These are phyloP conservation scores for Pangasius sanitwongsei DNA, from an alignment of 2,797 vertebrate species.

Conservation along the genomic window DNA sequence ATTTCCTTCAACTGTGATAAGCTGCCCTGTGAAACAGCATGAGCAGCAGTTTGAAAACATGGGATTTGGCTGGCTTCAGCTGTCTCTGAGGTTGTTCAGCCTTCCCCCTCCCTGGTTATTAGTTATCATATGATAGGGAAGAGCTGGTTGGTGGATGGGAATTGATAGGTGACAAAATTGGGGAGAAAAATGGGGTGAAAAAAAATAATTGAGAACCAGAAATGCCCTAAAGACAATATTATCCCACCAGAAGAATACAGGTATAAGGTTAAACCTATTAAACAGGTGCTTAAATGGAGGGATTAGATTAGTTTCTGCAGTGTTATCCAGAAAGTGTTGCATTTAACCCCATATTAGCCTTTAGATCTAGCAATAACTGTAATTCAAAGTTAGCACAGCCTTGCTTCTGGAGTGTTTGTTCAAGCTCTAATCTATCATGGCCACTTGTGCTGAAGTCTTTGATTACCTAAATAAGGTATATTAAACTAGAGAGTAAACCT, in stretches of 20 bases:
- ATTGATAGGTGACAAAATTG: neutral
- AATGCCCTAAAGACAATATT: constrained; percentile 12
- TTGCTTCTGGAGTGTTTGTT: neutral
- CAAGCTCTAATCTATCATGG: neutral
- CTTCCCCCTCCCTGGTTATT: neutral
- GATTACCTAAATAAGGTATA: neutral
- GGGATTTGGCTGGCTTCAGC: neutral
- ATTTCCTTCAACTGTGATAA: neutral
- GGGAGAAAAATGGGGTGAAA: neutral
- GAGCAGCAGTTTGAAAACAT: neutral
- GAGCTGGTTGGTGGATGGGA: neutral
- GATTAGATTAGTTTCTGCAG: constrained; percentile 21
- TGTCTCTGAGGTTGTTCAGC: neutral
- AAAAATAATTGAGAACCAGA: neutral
- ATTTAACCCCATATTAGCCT: constrained; percentile 16
- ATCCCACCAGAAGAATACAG: constrained; percentile 12
- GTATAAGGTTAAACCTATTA: constrained; percentile 18
- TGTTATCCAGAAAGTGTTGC: constrained; percentile 28
- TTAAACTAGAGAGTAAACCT: neutral
- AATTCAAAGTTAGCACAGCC: neutral
- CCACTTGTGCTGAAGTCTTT: neutral
- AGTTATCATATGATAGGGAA: neutral
- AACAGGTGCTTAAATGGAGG: neutral
- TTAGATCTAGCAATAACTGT: neutral
- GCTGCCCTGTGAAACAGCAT: neutral